Evolutionary conservation across 2,113 vertebrate species (phyloP), one percentile per base, ranked within the genome.

Genomic region (Sitta europaea): DNA sequence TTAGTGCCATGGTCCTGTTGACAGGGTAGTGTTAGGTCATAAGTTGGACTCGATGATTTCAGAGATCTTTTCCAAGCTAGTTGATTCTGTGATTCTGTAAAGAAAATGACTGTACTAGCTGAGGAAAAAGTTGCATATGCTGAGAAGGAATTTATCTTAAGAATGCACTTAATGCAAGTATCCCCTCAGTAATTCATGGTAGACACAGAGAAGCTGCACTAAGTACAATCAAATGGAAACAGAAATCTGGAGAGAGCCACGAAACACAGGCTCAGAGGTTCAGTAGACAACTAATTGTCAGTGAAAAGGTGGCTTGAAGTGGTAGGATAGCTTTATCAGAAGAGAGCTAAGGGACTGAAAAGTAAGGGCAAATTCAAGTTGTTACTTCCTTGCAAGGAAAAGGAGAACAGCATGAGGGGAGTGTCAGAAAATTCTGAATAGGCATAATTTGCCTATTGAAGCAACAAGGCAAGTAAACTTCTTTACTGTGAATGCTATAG

Each of bases 1-100:
- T 50, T 3, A 86, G 17, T 36, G 22, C 21, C 53, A 43, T 3
- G 2, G 45, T 43, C 7, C 12, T 0, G 1, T 59, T 14, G 3
- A 36, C 14, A 33, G 28, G 4, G 10, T 23, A 43, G 18, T 57
- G 3, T 66, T 29, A 24, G 10, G 24, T n/a, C 5, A 3, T 27
- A 51, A 42, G 3, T 1, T 19, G 33, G 45, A 45, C 10, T 67
- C 4, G 3, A 7, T 14, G 36, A 76, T 38, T 40, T 76, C 36
- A 58, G 31, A 36, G 4, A 4, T 43, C 45, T 76, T 68, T 43
- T 36, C 33, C 45, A 59, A 68, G 36, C 12, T 19, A 8, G 5
- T 36, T 76, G 27, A 38, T 23, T 59, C 17, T 31, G 21, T 58
- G 17, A 66, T 58, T 75, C 36, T 67, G 21, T 58, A 79, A 85